Base-by-base conservation (phyloP, 2,113 vertebrate genomes). In the Cryptotis parvus region DNA sequence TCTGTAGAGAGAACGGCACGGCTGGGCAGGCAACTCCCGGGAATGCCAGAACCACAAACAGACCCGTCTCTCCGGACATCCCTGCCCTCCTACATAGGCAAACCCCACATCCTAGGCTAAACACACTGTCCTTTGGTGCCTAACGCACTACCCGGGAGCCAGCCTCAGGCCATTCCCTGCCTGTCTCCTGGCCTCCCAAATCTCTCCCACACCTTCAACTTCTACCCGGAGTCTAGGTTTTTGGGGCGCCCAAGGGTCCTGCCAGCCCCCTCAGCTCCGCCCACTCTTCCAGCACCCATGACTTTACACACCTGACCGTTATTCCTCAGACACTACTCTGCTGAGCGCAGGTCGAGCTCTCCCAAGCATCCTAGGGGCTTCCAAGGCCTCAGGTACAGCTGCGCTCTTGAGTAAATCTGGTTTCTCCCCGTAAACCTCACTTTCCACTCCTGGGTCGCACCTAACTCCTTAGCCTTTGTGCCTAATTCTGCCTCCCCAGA, bases 1-100 rank as follows among this genome's bases (percentile, higher is more conserved):
- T 97, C 99, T 99, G 97, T 41, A 87, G 97, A 87, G 94, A 97
- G 41, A 88, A 84, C 12, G 41, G 35, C 43, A 89, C 3, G 15
- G 87, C 0, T 81, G 90, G 72, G 55, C 35, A 86, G 63, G 84
- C 37, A 63, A 4, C 49, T 20, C 12, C 87, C 45, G 37, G 61
- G 41, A 27, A 69, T 73, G 85, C 72, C 27, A 87, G 72, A 76
- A 66, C 14, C 33, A 52, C 52, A 9, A 8, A 33, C 9, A 3
- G 6, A 49, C 52, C 6, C n/a, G 26, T 69, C 24, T 76, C 31
- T 10, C 20, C 31, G 29, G 66, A 35, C 18, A 72, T 15, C 41
- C 41, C 43, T 29, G 0, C 58, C 16, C 18, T 27, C 75, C 35
- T 58, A 39, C 7, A 63, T 63, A 31, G 69, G 61, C 52, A 74